Conservation (phyloP, 2,888 invertebrate species). For the Amphipoea oculea region DNA sequence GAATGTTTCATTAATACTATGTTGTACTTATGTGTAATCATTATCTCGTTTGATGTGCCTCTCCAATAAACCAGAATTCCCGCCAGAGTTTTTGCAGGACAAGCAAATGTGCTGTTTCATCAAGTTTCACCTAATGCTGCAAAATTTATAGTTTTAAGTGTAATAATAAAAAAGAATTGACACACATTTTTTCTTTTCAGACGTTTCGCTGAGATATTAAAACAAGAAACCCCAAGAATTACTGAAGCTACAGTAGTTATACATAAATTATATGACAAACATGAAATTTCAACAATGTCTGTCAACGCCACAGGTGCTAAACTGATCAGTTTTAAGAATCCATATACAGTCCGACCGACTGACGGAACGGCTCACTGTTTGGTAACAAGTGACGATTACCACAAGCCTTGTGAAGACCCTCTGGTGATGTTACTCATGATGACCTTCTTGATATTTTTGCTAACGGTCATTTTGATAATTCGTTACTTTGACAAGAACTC, state of each 20-base stretch:
- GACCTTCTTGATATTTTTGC: slow-evolving; percentile 60
- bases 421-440: slow-evolving; percentile 58
- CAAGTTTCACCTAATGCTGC: not conserved
- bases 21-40: no score
- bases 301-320: slow-evolving; percentile 16
- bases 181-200: slow-evolving; percentile 30
- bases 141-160: no score
- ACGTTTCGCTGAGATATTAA: not conserved
- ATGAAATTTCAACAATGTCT: slow-evolving; percentile 8
- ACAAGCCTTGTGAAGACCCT: slow-evolving; percentile 62
- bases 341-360: not conserved
- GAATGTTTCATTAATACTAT: not conserved
- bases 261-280: rapidly evolving
- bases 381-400: slow-evolving; percentile 49
- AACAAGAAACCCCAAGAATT: not conserved
- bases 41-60: not conserved
- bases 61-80: not conserved
- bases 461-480: slow-evolving; percentile 49
- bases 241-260: slow-evolving; percentile 12
- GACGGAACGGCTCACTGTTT: slow-evolving; percentile 21
- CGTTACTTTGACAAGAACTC: slow-evolving; percentile 58
- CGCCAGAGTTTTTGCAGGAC: not conserved
- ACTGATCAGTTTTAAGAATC: not conserved
- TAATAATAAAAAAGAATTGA: not conserved
- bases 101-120: not conserved